phyloP scores from a whole-genome alignment of 1,140 invertebrate genomes.

The Drosophila tani region DNA sequence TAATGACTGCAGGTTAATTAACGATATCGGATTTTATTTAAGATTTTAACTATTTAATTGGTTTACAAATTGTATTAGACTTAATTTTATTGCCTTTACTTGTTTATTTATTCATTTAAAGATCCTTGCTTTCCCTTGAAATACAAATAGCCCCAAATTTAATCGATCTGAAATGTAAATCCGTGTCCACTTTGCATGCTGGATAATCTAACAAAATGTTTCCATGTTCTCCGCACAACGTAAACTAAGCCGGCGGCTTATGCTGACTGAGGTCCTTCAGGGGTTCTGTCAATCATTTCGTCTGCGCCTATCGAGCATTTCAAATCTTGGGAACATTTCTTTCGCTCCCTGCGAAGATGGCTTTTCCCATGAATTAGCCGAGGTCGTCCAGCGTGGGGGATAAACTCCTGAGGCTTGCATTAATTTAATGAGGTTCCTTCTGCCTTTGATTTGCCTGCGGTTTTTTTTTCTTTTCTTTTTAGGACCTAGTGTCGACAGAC shows the following conservation, averaged over 20 bases:
- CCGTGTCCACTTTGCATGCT: constrained; percentile 25
- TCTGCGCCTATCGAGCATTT: constrained; percentile 53
- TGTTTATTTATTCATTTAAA: background rate
- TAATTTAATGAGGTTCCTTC: constrained; percentile 80
- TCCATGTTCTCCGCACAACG: background rate
- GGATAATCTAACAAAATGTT: constrained; percentile 33
- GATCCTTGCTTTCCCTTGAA: background rate
- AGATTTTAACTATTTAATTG: background rate
- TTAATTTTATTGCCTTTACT: background rate
- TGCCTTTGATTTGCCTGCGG: constrained; percentile 61
- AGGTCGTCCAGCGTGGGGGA: constrained; percentile 5
- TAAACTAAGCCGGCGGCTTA: constrained; percentile 20
- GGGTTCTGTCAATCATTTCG: constrained; percentile 35
- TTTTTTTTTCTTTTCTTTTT: constrained; percentile 44
- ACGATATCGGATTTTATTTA: too few species aligned
- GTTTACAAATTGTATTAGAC: background rate
- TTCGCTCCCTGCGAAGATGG: constrained; percentile 29
- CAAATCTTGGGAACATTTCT: constrained; percentile 58
- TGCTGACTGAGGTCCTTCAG: constrained; percentile 20
- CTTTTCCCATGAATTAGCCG: constrained; percentile 62
- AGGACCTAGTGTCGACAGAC: constrained; percentile 53
- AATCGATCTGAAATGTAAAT: constrained; percentile 14
- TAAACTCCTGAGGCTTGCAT: constrained; percentile 76
- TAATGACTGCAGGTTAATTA: background rate
- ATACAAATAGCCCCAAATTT: background rate